Evolutionary conservation across 1,140 invertebrate species (phyloP).

Genomic region (Bactericera cockerelli): DNA sequence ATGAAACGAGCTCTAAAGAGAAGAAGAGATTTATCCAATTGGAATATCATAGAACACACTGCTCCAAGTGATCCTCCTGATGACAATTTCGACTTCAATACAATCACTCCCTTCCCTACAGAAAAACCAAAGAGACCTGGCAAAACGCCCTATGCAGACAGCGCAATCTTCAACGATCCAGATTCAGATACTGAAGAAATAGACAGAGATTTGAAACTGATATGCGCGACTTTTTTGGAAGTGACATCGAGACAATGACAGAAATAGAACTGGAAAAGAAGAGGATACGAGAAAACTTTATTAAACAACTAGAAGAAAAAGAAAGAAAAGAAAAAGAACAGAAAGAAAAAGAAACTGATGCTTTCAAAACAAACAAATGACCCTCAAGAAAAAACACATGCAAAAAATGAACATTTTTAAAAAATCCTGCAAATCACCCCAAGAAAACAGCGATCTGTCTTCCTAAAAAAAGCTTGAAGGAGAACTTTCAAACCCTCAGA

Average conservation of each 20-base stretch:
- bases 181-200: not conserved
- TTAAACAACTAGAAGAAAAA: conserved; percentile 4
- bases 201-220: conserved; percentile 4
- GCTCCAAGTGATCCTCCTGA: not conserved
- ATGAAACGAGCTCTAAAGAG: no score
- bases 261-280: not conserved
- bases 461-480: no score
- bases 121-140: not conserved
- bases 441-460: no score
- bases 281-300: not conserved
- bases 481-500: no score
- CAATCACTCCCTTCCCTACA: not conserved
- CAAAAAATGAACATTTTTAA: no score
- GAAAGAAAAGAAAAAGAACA: not conserved
- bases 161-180: not conserved
- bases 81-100: not conserved
- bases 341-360: not conserved
- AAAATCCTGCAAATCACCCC: no score
- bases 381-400: no score
- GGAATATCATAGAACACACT: not conserved
- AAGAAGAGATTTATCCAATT: no score
- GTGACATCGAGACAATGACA: not conserved
- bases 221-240: conserved; percentile 1
- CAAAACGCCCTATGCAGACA: not conserved
- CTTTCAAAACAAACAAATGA: no score